Evolutionary conservation across 2,888 invertebrate genomes (phyloP), one percentile per base, ranked within the genome.

Genomic region (Myopa tessellatipennis): DNA sequence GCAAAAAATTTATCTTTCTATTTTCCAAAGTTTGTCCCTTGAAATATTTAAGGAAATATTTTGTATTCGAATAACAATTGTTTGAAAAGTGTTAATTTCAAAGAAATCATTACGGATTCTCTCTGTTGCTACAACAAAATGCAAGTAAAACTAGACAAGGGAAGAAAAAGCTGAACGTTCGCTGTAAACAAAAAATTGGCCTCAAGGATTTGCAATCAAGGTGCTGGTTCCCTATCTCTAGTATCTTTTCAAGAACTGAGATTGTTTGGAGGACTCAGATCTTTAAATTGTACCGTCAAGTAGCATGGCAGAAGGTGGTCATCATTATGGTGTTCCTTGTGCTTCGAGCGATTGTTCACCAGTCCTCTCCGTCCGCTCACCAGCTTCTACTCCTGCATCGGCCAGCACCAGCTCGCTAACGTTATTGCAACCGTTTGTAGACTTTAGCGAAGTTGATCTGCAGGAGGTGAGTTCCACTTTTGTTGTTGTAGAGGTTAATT

Each of bases 401-500:
- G 60, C 34, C 16, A n/a, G n/a, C 34, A 45, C 10, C 7, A 58
- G 36, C 34, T 36, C 71, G 6, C 16, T 71, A 63, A 34, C n/a
- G 52, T 52, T 70, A 3, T 26, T 76, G 52, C 72, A 72, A 40
- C 77, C 77, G 0, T 68, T 50, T 58, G 68, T 73, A 16, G 45
- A 73, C 14, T 77, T 77, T 58, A 45, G 34, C 10, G 73, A 77
- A 73, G 26, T 77, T 36, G 72, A 77, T 38, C 26, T 77, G 14
- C 69, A 67, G 36, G 77, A 77, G 68, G 77, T 73, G 58, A 26
- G 38, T 34, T 65, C 5, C 45, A 26, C 16, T 34, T 67, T 67
- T 38, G 34, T 18, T 50, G n/a, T 1, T 16, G 36, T 8, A 61
- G 10, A 40, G 26, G 34, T n/a, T 26, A 2, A 10, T 4, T n/a